Evolutionary conservation across 2,888 invertebrate genomes (phyloP), one percentile per base, ranked within the genome.

Genomic region (Caenorhabditis afra): DNA sequence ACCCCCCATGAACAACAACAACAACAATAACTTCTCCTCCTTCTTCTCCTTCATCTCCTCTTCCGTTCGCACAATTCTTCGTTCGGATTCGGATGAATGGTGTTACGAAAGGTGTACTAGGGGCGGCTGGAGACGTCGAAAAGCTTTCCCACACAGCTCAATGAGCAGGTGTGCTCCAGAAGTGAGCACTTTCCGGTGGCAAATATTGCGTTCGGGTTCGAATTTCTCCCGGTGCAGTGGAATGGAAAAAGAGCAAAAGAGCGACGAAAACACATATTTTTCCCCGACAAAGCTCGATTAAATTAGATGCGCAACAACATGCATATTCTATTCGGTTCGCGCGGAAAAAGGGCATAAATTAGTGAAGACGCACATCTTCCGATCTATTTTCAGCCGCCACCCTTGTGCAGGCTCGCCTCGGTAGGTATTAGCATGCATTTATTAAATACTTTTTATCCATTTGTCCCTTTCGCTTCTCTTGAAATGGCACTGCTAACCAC

Each of bases 341-440:
- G 61, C 14, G 29, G 23, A 10, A 5, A 66, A 55, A 37, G 57
- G 37, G 58, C 41, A 59, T 59, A 68, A 50, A 68, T 52, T 35
- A 58, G 44, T 14, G 39, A n/a, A n/a, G n/a, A n/a, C n/a, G n/a
- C n/a, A n/a, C n/a, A n/a, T n/a, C n/a, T n/a, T n/a, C n/a, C n/a
- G n/a, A 39, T 18, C 29, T 18, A 57, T 8, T 67, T 76, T 68
- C 76, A 76, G 76, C 76, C 18, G 68, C 76, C 14, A 37, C 49
- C 18, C 55, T 57, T 10, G 68, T 76, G 16, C 62, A 57, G 37
- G 76, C 68, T 3, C 65, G 76, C 23, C 47, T 76, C 10, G 68
- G 76, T 76, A 58, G 53, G 67, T 67, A 55, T 16, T 29, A 29
- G 29, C 29, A 29, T 29, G 59, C 45, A 59, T 59, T 44, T 3